Evolutionary conservation across 2,888 invertebrate genomes (phyloP).

Genomic region (Drosophila tripunctata): DNA sequence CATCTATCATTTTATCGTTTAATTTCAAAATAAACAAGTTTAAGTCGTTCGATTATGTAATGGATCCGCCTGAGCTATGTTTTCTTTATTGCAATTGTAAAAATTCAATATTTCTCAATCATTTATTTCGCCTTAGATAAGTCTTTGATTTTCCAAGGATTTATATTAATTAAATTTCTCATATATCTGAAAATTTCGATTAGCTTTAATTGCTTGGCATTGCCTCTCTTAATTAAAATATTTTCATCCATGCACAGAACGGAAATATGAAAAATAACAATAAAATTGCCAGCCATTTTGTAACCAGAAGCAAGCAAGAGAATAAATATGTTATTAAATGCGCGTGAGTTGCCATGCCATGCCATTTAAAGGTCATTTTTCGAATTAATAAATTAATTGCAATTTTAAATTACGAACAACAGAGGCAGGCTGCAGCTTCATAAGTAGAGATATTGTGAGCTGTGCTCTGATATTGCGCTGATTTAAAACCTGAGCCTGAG

Average conservation of each 20-base stretch:
- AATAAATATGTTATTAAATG: conserved; percentile 54
- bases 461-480: conserved; percentile 8
- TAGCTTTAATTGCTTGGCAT: conserved; percentile 13
- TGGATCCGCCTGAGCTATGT: too few species aligned
- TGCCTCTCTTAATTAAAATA: conserved; percentile 47
- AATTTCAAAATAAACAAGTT: neutral
- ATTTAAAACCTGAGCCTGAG: neutral
- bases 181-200: conserved; percentile 4
- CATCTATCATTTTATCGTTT: neutral
- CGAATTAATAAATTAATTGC: conserved; percentile 66
- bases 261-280: conserved; percentile 32
- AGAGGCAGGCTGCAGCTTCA: neutral
- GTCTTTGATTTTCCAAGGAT: neutral
- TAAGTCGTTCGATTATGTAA: too few species aligned
- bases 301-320: conserved; percentile 12
- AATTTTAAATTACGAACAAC: conserved; percentile 37
- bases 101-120: neutral
- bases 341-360: conserved; percentile 1
- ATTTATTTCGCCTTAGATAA: neutral
- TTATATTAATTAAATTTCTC: neutral
- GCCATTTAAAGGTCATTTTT: conserved; percentile 45
- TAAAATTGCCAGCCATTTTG: conserved; percentile 34
- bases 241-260: conserved; percentile 12
- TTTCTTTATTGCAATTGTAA: neutral
- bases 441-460: neutral